phyloP scores from a whole-genome alignment of 2,888 invertebrate genomes.

The Teleogryllus oceanicus region DNA sequence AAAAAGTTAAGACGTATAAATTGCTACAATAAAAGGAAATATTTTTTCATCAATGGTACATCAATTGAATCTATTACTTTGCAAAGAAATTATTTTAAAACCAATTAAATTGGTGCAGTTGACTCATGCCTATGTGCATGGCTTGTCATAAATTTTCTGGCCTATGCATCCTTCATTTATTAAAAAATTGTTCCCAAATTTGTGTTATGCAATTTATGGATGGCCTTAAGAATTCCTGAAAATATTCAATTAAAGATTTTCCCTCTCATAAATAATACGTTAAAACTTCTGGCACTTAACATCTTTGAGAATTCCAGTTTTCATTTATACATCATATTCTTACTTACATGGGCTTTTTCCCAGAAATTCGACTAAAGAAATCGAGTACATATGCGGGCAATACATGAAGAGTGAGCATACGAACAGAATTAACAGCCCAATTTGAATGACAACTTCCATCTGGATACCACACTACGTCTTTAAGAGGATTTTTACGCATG shows the following conservation, averaged over 20 bases:
- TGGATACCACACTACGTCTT: slow-evolving; percentile 52
- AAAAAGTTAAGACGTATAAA: background rate
- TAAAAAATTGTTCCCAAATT: background rate
- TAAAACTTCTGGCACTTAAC: background rate
- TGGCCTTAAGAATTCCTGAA: background rate
- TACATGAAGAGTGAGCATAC: slow-evolving; percentile 53
- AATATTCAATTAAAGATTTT: background rate
- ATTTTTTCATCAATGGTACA: background rate
- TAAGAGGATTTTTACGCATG: slow-evolving; percentile 49
- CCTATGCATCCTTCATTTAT: no score
- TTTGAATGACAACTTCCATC: slow-evolving; percentile 44
- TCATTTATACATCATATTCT: background rate
- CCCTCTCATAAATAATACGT: background rate
- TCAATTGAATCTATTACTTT: background rate
- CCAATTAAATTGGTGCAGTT: no score
- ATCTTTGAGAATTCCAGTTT: background rate
- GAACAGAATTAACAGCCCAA: slow-evolving; percentile 49
- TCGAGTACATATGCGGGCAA: slow-evolving; percentile 56
- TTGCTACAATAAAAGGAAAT: no score
- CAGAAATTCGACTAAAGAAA: slow-evolving; percentile 48
- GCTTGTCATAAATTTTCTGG: no score
- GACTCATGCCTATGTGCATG: no score
- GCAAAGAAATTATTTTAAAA: no score
- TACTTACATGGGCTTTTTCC: slow-evolving; percentile 49
- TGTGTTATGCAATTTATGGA: background rate